Conservation (phyloP, 2,888 invertebrate genomes). For the Itoplectis maculator region DNA sequence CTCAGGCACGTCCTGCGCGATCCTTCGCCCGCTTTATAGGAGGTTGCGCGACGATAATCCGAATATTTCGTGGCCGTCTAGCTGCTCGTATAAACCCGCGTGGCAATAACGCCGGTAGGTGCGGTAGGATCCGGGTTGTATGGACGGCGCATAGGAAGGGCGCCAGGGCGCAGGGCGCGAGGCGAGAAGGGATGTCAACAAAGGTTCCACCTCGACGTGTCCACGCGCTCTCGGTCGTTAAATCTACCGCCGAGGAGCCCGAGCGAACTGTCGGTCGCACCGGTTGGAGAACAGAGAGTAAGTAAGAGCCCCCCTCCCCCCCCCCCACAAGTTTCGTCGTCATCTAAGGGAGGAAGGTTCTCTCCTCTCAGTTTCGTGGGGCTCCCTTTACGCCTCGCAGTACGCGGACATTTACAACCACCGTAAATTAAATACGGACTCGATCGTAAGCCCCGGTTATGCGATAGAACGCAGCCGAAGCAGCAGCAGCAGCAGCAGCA, state of each 20-base stretch:
- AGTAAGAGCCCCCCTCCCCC: conserved; percentile 54
- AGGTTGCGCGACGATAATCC: conserved; percentile 67
- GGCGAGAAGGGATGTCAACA: conserved; percentile 75
- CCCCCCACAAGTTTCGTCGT: conserved; percentile 46
- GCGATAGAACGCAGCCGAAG: conserved; percentile 51
- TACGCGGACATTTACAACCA: conserved; percentile 80
- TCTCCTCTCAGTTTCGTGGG: conserved; percentile 20
- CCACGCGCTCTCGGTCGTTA: conserved; percentile 76
- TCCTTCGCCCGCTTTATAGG: conserved; percentile 47
- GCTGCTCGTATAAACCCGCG: conserved; percentile 63
- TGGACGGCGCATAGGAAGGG: conserved; percentile 69
- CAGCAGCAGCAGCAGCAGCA: conserved; percentile 46
- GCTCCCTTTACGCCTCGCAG: conserved; percentile 64
- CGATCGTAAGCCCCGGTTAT: conserved; percentile 73
- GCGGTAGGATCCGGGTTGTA: conserved; percentile 62
- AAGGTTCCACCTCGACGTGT: conserved; percentile 72
- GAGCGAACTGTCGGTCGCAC: conserved; percentile 50
- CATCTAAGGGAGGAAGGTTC: conserved; percentile 48
- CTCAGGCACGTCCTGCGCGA: conserved; percentile 3
- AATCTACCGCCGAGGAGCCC: conserved; percentile 70
- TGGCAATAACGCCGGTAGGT: conserved; percentile 46
- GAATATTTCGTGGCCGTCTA: conserved; percentile 67
- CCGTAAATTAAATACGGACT: conserved; percentile 79
- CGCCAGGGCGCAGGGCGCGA: conserved; percentile 73
- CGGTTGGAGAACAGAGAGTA: conserved; percentile 50